Evolutionary conservation across 2,113 vertebrate genomes (phyloP), one percentile per base, ranked within the genome.

Genomic region (Aramus guarauna): DNA sequence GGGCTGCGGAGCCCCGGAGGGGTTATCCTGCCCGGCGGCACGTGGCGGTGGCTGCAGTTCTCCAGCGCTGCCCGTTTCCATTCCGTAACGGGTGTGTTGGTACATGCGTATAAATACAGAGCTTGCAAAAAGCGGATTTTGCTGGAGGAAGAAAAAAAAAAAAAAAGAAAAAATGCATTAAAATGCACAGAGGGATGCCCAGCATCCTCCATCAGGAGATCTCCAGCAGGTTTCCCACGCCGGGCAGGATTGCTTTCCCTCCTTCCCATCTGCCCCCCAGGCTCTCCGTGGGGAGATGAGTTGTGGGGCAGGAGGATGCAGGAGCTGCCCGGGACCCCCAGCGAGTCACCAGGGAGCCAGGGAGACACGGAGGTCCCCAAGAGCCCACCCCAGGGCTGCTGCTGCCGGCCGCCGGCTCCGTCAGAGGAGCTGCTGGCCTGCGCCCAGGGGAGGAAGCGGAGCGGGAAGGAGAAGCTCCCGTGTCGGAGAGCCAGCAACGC

Each of bases 61-160:
- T 32, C 56, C 74, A 23, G n/a, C 1, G 3, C 55, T 36, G 32
- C 27, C 74, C 13, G 34, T 60, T 60, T 48, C 34, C 48, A 63
- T 4, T 12, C 45, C 4, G 1, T 26, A 10, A 4, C 0, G 1
- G 19, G 13, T 34, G 41, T 63, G 68, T 16, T 45, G 55, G 55
- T 52, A 27, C 17, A 16, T 45, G 18, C 4, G 2, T 2, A 9
- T n/a, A 41, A 30, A 58, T 22, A 15, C 0, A 27, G 5, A 30
- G 22, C 37, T 80, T 63, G 32, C 14, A 27, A 52, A 82, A 39
- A 41, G 22, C 5, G 7, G 36, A 27, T 7, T 69, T 45, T 14
- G 2, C 4, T 6, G 24, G n/a, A 18, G 0, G 8, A 21, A 32
- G 14, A n/a, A 30, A 43, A 17, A 22, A 7, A 9, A 9, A 47